Conservation (phyloP, 1,140 invertebrate species). For the Trichomalopsis sarcophagae region DNA sequence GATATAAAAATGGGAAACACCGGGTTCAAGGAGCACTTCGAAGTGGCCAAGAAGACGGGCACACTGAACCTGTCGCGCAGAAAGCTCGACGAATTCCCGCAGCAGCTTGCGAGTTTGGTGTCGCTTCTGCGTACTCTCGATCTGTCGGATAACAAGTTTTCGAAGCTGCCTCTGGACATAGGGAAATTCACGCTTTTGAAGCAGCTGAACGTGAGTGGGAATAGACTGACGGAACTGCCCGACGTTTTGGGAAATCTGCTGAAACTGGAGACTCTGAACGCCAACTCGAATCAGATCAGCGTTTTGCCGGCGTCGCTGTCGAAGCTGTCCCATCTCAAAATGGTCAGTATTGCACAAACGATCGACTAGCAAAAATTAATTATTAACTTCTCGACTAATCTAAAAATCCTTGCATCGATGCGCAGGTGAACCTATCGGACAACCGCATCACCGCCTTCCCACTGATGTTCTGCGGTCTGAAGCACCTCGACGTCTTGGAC, state of each 20-base stretch:
- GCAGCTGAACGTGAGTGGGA: slow-evolving; percentile 87
- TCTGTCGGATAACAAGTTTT: slow-evolving; percentile 92
- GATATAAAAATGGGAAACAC: slow-evolving; percentile 86
- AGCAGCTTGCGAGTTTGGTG: slow-evolving; percentile 78
- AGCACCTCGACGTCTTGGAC: slow-evolving; percentile 92
- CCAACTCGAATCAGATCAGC: slow-evolving; percentile 82
- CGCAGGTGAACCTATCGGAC: slow-evolving; percentile 83
- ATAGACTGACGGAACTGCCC: slow-evolving; percentile 82
- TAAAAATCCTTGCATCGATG: background rate
- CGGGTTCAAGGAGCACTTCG: slow-evolving; percentile 90
- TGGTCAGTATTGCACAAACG: slow-evolving; percentile 6
- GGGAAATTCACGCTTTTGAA: slow-evolving; percentile 88
- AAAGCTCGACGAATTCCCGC: slow-evolving; percentile 85
- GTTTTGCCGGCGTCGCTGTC: slow-evolving; percentile 81
- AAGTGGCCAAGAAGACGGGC: slow-evolving; percentile 94
- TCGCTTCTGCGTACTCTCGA: slow-evolving; percentile 90
- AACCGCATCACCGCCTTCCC: slow-evolving; percentile 91
- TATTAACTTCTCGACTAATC: background rate
- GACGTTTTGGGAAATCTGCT: slow-evolving; percentile 83
- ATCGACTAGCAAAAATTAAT: background rate
- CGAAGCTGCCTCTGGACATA: slow-evolving; percentile 84
- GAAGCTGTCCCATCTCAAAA: slow-evolving; percentile 83
- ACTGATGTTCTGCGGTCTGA: slow-evolving; percentile 84
- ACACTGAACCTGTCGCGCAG: slow-evolving; percentile 89
- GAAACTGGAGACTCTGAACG: slow-evolving; percentile 90